These are phyloP conservation scores for Spizaetus ornatus DNA, from an alignment of 2,113 vertebrate genomes.

Conservation along the genomic window DNA sequence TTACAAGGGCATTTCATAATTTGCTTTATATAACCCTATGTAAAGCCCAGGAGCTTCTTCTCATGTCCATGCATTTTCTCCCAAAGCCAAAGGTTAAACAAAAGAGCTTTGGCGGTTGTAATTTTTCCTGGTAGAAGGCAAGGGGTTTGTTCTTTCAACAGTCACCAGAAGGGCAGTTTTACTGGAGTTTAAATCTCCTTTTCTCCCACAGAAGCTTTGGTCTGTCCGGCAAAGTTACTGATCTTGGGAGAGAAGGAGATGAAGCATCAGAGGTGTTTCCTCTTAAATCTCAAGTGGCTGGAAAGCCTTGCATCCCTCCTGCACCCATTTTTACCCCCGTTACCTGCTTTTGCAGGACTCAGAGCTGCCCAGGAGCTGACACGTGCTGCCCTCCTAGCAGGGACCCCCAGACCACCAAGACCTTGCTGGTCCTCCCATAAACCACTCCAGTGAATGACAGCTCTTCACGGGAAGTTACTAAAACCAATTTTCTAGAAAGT, in stretches of 20 bases:
- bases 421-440: fast-evolving
- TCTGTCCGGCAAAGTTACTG: fast-evolving
- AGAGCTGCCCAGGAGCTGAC: background rate
- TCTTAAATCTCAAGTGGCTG: background rate
- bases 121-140: fast-evolving
- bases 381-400: background rate
- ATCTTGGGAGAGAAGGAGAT: background rate
- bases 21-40: fast-evolving
- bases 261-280: background rate
- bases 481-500: background rate
- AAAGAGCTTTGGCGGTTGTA: fast-evolving
- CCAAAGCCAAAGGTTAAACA: background rate
- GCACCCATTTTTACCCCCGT: fast-evolving
- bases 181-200: background rate
- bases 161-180: fast-evolving
- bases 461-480: background rate
- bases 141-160: too few relatives aligned
- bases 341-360: background rate
- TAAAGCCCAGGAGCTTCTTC: background rate
- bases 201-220: fast-evolving
- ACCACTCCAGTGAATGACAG: fast-evolving
- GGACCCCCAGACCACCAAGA: background rate
- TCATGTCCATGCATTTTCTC: fast-evolving
- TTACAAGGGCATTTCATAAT: background rate
- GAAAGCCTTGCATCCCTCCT: background rate